Evolutionary conservation across 2,113 vertebrate species (phyloP).

Genomic region (Sciurus niger): DNA sequence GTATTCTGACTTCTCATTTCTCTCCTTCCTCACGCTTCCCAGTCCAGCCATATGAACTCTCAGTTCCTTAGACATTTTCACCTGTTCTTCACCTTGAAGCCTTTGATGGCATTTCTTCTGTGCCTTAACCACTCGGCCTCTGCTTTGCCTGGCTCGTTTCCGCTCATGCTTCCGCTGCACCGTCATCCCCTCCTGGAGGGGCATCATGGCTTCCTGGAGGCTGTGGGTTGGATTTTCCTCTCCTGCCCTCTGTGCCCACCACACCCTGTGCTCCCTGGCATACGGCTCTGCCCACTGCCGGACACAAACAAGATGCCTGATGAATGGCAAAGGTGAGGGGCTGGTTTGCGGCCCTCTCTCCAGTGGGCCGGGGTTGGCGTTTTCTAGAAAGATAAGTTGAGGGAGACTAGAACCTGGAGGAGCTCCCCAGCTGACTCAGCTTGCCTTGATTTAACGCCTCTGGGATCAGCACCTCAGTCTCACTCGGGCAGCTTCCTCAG

Average conservation of each 20-base stretch:
- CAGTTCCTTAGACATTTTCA: background rate
- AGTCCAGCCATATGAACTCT: background rate
- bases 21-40: background rate
- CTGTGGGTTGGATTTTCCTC: background rate
- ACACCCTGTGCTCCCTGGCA: rapidly evolving
- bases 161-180: background rate
- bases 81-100: background rate
- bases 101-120: background rate
- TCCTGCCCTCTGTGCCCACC: background rate
- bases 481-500: background rate
- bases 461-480: background rate
- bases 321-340: too few relatives aligned
- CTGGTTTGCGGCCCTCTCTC: background rate
- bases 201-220: background rate
- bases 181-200: background rate
- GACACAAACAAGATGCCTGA: background rate
- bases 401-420: background rate
- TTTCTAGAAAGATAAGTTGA: background rate
- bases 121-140: background rate
- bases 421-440: background rate
- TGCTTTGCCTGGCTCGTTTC: background rate
- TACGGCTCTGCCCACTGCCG: rapidly evolving
- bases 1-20: background rate
- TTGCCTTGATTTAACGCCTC: background rate
- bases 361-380: background rate